phyloP scores from a whole-genome alignment of 1,140 invertebrate species.

The Seison nebaliae region DNA sequence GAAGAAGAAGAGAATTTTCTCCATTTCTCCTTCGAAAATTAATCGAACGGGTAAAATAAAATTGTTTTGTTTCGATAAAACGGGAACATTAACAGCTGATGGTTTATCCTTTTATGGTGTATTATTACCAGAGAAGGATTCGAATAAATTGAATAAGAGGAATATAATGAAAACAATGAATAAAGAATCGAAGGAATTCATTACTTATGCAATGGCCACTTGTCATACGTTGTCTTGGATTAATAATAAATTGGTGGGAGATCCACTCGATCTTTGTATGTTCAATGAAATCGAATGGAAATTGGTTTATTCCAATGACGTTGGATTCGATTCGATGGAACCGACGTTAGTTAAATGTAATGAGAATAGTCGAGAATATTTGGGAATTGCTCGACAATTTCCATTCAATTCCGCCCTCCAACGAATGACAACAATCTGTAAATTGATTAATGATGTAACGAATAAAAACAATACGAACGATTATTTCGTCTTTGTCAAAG shows the following conservation, averaged over 20 bases:
- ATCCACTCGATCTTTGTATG: conserved; percentile 66
- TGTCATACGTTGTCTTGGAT: conserved; percentile 67
- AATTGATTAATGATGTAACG: conserved; percentile 37
- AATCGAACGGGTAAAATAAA: conserved; percentile 71
- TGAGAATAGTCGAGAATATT: conserved; percentile 22
- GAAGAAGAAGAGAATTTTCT: conserved; percentile 51
- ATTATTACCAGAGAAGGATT: conserved; percentile 24
- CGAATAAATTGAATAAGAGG: not conserved
- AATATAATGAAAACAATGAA: conserved; percentile 2
- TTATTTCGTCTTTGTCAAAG: conserved; percentile 58
- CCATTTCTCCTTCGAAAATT: conserved; percentile 60
- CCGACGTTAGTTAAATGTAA: conserved; percentile 44
- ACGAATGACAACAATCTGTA: conserved; percentile 58
- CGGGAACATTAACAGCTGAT: conserved; percentile 74
- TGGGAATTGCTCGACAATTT: conserved; percentile 64
- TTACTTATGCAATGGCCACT: conserved; percentile 39
- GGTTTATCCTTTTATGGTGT: conserved; percentile 68
- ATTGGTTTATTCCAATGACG: conserved; percentile 52
- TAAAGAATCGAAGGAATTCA: not conserved
- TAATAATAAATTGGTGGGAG: conserved; percentile 49
- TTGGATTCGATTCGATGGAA: conserved; percentile 48
- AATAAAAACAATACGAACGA: too few relatives aligned
- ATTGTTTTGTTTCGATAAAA: conserved; percentile 84
- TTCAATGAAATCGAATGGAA: conserved; percentile 35
- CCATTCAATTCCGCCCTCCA: conserved; percentile 66